phyloP scores from a whole-genome alignment of 2,113 vertebrate genomes.

The Leuciscus idus region DNA sequence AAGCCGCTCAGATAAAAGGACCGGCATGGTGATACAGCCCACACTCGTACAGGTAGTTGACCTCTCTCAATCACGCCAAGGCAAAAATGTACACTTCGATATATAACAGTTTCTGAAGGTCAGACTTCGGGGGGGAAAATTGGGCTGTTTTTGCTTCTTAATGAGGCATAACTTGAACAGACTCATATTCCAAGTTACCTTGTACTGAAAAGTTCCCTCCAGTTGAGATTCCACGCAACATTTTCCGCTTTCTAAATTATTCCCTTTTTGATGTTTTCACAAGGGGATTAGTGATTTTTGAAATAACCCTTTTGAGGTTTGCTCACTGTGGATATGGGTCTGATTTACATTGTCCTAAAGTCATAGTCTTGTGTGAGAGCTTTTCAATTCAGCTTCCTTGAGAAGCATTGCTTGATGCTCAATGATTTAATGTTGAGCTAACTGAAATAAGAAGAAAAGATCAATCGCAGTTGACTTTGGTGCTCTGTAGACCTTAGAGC shows the following conservation, averaged over 20 bases:
- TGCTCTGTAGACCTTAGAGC: background rate
- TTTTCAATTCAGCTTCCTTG: background rate
- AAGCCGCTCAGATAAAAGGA: background rate
- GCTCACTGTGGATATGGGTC: conserved; percentile 49
- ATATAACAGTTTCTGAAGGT: conserved; percentile 2
- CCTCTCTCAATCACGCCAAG: background rate
- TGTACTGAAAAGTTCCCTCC: conserved; percentile 15
- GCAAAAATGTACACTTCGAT: background rate
- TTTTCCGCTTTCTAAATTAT: conserved; percentile 57
- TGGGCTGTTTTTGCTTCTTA: conserved; percentile 17
- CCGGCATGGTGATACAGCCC: conserved; percentile 5
- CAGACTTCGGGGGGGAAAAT: background rate
- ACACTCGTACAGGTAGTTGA: conserved; percentile 21
- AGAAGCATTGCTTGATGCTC: background rate
- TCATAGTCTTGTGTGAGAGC: conserved; percentile 61
- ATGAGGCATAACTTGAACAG: conserved; percentile 31
- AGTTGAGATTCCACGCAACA: background rate
- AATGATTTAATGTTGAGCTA: background rate
- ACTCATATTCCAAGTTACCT: background rate
- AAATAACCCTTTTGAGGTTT: conserved; percentile 66
- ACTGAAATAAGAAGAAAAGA: background rate
- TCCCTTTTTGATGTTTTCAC: conserved; percentile 61
- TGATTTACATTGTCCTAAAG: conserved; percentile 65
- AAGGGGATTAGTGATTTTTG: conserved; percentile 64
- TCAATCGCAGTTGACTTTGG: background rate